Conservation (phyloP, 2,888 invertebrate genomes). For the Drosophila sordidula region DNA sequence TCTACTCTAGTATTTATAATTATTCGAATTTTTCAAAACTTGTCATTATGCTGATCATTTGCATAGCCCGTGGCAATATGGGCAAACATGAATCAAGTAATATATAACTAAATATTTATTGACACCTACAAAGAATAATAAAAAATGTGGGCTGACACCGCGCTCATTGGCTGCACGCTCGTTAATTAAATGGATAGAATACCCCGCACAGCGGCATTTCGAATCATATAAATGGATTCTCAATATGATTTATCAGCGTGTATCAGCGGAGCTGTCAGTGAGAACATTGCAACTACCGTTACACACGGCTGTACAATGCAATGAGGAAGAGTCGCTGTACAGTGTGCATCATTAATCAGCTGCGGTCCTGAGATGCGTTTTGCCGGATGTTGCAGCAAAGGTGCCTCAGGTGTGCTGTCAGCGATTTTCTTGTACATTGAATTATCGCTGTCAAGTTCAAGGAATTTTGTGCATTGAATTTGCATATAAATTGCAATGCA, state of each 20-base stretch:
- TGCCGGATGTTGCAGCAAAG: conserved; percentile 1
- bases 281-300: conserved; percentile 17
- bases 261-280: conserved; percentile 8
- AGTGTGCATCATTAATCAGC: conserved; percentile 34
- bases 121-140: conserved; percentile 26
- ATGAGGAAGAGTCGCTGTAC: conserved; percentile 65
- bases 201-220: background rate
- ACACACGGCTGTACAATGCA: conserved; percentile 34
- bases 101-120: conserved; percentile 20
- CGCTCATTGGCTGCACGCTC: conserved; percentile 6
- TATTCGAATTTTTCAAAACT: conserved; percentile 24
- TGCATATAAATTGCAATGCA: conserved; percentile 67
- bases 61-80: conserved; percentile 19
- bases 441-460: conserved; percentile 59
- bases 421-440: conserved; percentile 45
- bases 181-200: conserved; percentile 1
- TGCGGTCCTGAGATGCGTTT: conserved; percentile 33
- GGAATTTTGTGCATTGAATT: conserved; percentile 37
- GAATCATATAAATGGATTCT: conserved; percentile 5
- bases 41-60: conserved; percentile 34
- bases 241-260: conserved; percentile 8
- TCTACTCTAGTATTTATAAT: conserved; percentile 36
- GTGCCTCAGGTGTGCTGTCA: conserved; percentile 28
- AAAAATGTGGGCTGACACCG: conserved; percentile 2
- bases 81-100: conserved; percentile 17